Conservation (phyloP, 2,888 invertebrate species). For the Pardosa pseudoannulata region DNA sequence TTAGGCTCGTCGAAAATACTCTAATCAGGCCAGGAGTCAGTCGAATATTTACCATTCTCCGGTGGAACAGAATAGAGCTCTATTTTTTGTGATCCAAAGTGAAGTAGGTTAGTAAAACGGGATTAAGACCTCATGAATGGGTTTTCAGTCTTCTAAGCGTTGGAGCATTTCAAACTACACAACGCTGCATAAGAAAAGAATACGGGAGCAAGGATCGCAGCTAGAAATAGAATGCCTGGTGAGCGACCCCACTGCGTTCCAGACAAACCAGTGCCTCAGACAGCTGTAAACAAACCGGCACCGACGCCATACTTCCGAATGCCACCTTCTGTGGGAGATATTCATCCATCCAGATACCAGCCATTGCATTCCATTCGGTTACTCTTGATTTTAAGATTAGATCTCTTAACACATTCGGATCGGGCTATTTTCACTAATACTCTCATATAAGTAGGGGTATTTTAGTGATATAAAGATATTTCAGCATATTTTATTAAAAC, state of each 20-base stretch:
- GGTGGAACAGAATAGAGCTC: neutral
- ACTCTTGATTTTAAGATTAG: too few species aligned
- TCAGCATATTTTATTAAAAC: too few species aligned
- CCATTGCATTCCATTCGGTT: too few species aligned
- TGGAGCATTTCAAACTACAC: neutral
- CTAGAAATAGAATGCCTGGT: constrained; percentile 34
- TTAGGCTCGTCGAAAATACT: neutral
- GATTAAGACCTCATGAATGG: constrained; percentile 3
- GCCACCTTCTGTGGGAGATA: neutral
- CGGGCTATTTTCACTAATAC: too few species aligned
- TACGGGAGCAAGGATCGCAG: neutral
- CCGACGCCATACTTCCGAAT: neutral
- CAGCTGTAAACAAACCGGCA: constrained; percentile 32
- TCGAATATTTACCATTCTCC: neutral
- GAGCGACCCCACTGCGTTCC: constrained; percentile 33
- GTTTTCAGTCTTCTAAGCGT: neutral
- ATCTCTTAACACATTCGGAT: too few species aligned
- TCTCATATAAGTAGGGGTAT: too few species aligned
- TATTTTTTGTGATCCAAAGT: neutral
- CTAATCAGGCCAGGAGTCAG: neutral
- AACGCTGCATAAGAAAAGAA: neutral
- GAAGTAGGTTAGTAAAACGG: constrained; percentile 5
- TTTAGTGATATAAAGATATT: too few species aligned
- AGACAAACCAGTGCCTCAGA: neutral
- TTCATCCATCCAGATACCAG: too few species aligned